Conservation (phyloP, 2,888 invertebrate species). For the Cerceris rybyensis region DNA sequence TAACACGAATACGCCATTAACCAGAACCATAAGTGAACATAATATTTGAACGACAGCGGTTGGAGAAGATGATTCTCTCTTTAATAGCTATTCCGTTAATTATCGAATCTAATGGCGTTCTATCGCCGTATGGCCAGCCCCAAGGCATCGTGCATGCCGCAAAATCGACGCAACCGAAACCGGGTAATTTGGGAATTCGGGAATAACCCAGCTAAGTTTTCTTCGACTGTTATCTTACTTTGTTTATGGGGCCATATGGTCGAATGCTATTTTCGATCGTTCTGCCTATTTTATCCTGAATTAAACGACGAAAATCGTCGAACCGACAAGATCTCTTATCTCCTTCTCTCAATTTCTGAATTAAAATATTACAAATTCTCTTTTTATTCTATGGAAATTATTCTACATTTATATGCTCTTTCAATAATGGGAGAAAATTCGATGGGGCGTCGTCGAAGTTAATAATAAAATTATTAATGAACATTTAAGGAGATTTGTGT, state of each 20-base stretch:
- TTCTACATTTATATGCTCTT: no score
- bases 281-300: neutral
- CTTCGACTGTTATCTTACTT: neutral
- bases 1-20: no score
- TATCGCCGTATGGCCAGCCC: slow-evolving; percentile 46
- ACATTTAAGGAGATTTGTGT: neutral
- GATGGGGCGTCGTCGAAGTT: no score
- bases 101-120: slow-evolving; percentile 18
- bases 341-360: no score
- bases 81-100: slow-evolving; percentile 23
- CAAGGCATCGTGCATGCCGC: neutral
- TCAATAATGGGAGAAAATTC: no score
- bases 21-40: no score
- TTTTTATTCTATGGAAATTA: no score
- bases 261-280: neutral
- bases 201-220: neutral
- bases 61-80: neutral
- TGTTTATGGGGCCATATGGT: neutral
- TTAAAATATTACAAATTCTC: no score
- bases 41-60: neutral
- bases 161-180: slow-evolving; percentile 14
- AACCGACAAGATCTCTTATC: neutral
- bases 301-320: neutral
- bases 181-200: neutral
- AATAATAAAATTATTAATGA: neutral